Evolutionary conservation across 2,888 invertebrate genomes (phyloP), one percentile per base, ranked within the genome.

Genomic region (Leucophenga montana): DNA sequence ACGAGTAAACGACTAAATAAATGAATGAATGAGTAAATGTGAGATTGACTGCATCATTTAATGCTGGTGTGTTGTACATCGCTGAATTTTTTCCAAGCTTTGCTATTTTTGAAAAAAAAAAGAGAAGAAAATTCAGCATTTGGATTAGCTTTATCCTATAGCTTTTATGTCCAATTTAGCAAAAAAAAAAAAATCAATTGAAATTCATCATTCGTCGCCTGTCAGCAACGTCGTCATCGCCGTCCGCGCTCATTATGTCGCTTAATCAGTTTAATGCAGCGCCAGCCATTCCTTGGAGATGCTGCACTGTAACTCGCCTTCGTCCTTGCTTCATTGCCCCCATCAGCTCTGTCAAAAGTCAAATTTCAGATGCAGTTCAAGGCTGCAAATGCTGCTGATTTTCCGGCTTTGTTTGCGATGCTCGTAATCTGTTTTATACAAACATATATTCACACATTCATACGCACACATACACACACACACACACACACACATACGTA

Each of bases 211-310:
- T 27, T 56, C 56, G 56, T 56, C 56, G 20, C 27, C 39, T 5
- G 39, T 39, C 39, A 39, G 9, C 39, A 39, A 8, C 39, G 39
- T 33, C 33, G 33, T 33, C 18, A 20, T 22, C 22, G 27, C 0
- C 27, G 13, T 39, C 39, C 22, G 9, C 56, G 27, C 13, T 56
- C 56, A 56, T 56, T 56, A 56, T 27, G 27, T 27, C 56, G 22
- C 22, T 56, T 56, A 22, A 56, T 56, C 56, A 56, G 22, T 56
- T 56, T 22, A 56, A 56, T 56, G 56, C 56, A 56, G 22, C 53
- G 14, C 16, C 27, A 27, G 11, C 56, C 39, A 8, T 39, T 39
- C 39, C 39, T 5, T 39, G 39, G 39, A 39, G 39, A 8, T 39
- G 1, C 39, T 39, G 11, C 39, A 39, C 1, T 39, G 39, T 8